Conservation (phyloP, 2,888 invertebrate species). For the Phaedon cochleariae region DNA sequence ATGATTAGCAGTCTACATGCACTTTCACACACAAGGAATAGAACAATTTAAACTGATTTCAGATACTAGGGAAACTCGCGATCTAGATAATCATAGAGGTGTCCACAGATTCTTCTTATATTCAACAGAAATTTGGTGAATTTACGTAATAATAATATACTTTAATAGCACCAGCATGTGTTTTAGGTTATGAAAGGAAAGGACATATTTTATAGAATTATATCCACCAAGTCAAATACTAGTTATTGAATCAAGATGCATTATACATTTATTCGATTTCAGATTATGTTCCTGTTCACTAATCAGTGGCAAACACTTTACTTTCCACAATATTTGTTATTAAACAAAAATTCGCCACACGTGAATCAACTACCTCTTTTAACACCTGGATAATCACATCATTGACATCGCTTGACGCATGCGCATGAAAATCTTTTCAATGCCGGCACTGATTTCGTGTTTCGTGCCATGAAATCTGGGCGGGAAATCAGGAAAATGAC, state of each 20-base stretch:
- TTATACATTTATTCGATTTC: slow-evolving; percentile 18
- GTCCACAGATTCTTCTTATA: neutral
- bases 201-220: slow-evolving; percentile 42
- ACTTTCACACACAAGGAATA: slow-evolving; percentile 25
- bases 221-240: slow-evolving; percentile 19
- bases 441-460: neutral
- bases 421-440: slow-evolving; percentile 1
- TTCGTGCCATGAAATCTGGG: neutral
- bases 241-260: slow-evolving; percentile 18
- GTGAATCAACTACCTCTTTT: slow-evolving; percentile 47
- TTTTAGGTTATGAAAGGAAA: slow-evolving; percentile 45
- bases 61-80: neutral
- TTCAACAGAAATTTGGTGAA: slow-evolving; percentile 12
- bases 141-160: slow-evolving; percentile 39
- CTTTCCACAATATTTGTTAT: slow-evolving; percentile 36
- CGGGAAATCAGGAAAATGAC: neutral
- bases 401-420: slow-evolving; percentile 4
- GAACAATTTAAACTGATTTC: slow-evolving; percentile 12
- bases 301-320: slow-evolving; percentile 2
- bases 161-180: slow-evolving; percentile 37
- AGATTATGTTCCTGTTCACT: slow-evolving; percentile 18
- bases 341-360: slow-evolving; percentile 46
- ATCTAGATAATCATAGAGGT: neutral
- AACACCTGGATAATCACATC: slow-evolving; percentile 34
- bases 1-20: slow-evolving; percentile 56